Conservation (phyloP, 1,140 invertebrate species). For the Nebria ingens region DNA sequence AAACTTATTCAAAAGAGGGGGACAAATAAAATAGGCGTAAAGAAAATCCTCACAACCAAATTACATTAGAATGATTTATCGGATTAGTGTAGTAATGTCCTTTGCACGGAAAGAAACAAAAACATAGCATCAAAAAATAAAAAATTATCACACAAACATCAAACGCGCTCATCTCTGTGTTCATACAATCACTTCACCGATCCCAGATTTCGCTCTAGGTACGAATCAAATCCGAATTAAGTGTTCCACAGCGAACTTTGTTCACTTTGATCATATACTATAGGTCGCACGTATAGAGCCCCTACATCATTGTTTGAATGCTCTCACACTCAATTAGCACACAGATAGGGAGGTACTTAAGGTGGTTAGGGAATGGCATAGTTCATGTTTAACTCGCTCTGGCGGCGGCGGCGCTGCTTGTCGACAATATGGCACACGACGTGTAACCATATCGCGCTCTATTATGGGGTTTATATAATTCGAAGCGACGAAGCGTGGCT, state of each 20-base stretch:
- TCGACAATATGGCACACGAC: not conserved
- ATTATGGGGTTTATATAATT: not conserved
- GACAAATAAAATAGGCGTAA: too few species aligned
- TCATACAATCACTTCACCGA: not conserved
- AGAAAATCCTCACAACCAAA: not conserved
- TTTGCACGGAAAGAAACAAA: too few species aligned
- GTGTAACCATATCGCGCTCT: not conserved
- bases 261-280: not conserved
- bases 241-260: not conserved
- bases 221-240: not conserved
- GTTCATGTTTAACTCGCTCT: too few species aligned
- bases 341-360: too few species aligned
- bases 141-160: not conserved
- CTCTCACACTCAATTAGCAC: not conserved
- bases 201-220: not conserved
- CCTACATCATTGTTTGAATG: not conserved
- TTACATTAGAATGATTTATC: not conserved
- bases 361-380: too few species aligned
- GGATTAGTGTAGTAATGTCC: not conserved
- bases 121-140: not conserved
- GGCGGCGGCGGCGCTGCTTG: too few species aligned
- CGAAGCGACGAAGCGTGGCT: not conserved
- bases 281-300: not conserved
- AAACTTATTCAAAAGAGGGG: too few species aligned
- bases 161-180: not conserved